Percentiles rank a stretch among this genome's conserved stretches.
Conservation (phyloP, 1,140 invertebrate species). For the Cotesia typhae region DNA sequence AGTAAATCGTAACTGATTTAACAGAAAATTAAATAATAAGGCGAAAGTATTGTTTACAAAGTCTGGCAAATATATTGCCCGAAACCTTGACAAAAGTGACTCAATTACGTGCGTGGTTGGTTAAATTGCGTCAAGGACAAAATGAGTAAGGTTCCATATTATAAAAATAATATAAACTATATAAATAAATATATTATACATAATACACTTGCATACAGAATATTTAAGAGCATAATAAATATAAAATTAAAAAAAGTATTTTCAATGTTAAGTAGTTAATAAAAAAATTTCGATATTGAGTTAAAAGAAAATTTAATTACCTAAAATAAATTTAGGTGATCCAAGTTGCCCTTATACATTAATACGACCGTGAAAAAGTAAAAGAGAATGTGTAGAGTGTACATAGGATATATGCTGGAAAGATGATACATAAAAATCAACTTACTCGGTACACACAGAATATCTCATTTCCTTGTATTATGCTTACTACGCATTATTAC, state of each 20-base stretch:
- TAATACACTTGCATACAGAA: neutral
- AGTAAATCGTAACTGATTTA: no score
- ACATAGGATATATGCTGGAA: no score
- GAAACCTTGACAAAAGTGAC: slow-evolving; percentile 52
- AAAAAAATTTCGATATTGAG: neutral
- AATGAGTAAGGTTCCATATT: slow-evolving; percentile 43
- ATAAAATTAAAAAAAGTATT: neutral
- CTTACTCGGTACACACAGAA: no score
- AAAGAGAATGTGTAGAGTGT: no score
- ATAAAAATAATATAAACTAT: slow-evolving; percentile 25
- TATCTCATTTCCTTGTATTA: no score
- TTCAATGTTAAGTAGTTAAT: neutral
- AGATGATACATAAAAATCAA: no score
- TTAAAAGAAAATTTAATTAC: neutral
- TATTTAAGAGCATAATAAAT: neutral
- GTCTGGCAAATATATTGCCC: slow-evolving; percentile 30
- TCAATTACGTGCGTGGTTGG: slow-evolving; percentile 42
- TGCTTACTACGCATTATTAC: no score
- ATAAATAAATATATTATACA: slow-evolving; percentile 30
- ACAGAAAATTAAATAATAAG: neutral
- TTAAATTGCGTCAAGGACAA: slow-evolving; percentile 47
- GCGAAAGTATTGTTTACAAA: neutral
- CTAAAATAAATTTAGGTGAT: neutral
- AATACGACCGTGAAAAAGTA: no score
- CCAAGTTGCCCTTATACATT: no score